These are phyloP conservation scores for Mimachlamys varia DNA, from an alignment of 2,888 invertebrate genomes.

Conservation along the genomic window DNA sequence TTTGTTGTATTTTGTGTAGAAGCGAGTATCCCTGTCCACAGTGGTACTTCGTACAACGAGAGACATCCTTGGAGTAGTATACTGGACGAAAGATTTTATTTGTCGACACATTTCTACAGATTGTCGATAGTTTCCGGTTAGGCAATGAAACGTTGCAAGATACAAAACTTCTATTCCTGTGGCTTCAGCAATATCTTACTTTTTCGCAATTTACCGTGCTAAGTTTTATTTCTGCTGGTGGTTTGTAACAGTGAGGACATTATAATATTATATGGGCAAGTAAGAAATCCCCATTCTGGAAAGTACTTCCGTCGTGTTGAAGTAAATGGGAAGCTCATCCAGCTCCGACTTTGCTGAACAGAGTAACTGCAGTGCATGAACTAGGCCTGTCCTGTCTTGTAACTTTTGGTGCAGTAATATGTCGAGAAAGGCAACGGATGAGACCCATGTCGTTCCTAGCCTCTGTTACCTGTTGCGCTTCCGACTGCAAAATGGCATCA, in stretches of 20 bases:
- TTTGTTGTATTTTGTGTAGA: not conserved
- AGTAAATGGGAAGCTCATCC: not conserved
- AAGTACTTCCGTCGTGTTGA: slow-evolving; percentile 19
- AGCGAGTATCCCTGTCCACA: not conserved
- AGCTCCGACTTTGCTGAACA: not conserved
- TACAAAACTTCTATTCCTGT: not conserved
- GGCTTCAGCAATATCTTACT: not conserved
- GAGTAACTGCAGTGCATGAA: not conserved
- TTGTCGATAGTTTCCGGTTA: not conserved
- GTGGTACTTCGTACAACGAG: not conserved
- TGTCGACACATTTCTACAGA: not conserved
- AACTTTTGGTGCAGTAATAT: not conserved
- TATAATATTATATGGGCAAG: not conserved
- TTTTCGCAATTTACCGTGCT: not conserved
- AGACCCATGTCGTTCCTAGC: not conserved
- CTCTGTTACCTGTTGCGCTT: not conserved
- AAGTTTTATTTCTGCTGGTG: not conserved
- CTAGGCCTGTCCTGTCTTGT: not conserved
- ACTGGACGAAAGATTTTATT: not conserved
- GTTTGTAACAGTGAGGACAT: not conserved
- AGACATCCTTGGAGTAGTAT: not conserved
- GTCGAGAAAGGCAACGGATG: not conserved
- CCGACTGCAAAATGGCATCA: not conserved
- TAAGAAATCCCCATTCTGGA: not conserved
- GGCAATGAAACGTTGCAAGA: not conserved